Evolutionary conservation across 2,797 vertebrate genomes (phyloP).

Genomic region (Chrosomus eos): DNA sequence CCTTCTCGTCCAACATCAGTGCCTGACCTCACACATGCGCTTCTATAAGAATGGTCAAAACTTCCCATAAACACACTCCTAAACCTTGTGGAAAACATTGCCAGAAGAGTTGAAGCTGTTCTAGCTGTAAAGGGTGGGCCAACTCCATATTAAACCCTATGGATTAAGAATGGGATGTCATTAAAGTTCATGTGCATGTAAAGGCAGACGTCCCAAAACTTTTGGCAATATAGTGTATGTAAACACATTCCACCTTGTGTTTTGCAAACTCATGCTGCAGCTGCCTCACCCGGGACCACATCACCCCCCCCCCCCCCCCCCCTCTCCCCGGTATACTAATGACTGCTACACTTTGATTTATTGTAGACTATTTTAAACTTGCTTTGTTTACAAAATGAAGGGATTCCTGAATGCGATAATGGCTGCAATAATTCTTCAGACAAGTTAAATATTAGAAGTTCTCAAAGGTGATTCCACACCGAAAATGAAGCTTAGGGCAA

Average conservation of each 20-base stretch:
- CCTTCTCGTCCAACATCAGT: too few relatives aligned
- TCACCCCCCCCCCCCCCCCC: too few relatives aligned
- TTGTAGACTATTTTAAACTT: conserved; percentile 18
- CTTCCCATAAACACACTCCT: too few relatives aligned
- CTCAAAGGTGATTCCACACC: not conserved
- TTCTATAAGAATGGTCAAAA: too few relatives aligned
- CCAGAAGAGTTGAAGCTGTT: too few relatives aligned
- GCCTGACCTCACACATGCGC: too few relatives aligned
- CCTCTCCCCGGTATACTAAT: conserved; percentile 1
- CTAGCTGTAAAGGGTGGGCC: too few relatives aligned
- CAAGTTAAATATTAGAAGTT: not conserved
- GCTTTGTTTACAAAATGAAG: conserved; percentile 21
- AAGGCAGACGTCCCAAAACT: not conserved
- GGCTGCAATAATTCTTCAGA: conserved; percentile 1
- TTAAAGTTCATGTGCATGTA: too few relatives aligned
- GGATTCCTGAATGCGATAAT: conserved; percentile 9
- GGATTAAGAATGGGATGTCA: too few relatives aligned
- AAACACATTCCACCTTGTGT: conserved; percentile 35
- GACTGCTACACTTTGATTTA: conserved; percentile 13
- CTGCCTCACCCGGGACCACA: conserved; percentile 7
- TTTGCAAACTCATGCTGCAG: conserved; percentile 44
- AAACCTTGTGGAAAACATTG: too few relatives aligned
- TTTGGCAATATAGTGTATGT: not conserved
- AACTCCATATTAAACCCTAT: too few relatives aligned
- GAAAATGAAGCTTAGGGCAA: too few relatives aligned